phyloP scores from a whole-genome alignment of 2,888 invertebrate genomes.

The Vandiemenella viatica region DNA sequence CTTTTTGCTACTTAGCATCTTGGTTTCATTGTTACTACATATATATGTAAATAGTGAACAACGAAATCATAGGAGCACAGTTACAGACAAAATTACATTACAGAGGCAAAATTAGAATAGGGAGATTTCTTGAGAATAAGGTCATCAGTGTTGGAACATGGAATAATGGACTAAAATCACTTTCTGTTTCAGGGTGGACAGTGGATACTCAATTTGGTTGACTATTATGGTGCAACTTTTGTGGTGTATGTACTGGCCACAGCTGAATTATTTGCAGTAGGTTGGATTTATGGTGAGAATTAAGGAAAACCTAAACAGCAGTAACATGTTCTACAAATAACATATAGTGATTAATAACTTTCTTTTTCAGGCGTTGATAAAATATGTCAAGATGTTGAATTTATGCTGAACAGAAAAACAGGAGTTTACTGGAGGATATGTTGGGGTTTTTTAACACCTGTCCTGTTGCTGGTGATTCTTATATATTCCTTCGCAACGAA shows the following conservation, averaged over 20 bases:
- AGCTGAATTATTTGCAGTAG: constrained; percentile 37
- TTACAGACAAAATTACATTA: too few relatives aligned
- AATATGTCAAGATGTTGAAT: not conserved
- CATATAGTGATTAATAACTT: too few relatives aligned
- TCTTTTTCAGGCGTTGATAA: not conserved
- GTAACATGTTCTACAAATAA: not conserved
- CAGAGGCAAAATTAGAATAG: too few relatives aligned
- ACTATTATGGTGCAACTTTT: constrained; percentile 44
- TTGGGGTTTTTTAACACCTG: not conserved
- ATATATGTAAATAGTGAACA: too few relatives aligned
- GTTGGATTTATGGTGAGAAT: constrained; percentile 42
- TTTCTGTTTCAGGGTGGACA: constrained; percentile 38
- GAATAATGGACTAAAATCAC: too few relatives aligned
- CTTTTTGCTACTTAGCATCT: too few relatives aligned
- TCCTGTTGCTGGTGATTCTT: not conserved
- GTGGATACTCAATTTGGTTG: constrained; percentile 41
- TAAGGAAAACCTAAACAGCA: not conserved
- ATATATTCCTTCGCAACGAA: not conserved
- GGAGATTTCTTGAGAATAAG: too few relatives aligned
- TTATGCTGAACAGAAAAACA: not conserved
- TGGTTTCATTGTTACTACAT: too few relatives aligned
- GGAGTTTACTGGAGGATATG: not conserved
- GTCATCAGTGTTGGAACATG: too few relatives aligned
- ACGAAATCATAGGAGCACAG: too few relatives aligned
- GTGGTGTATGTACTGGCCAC: constrained; percentile 41